Base-by-base conservation (phyloP, 2,113 vertebrate species). In the Rhabdornis inornatus region DNA sequence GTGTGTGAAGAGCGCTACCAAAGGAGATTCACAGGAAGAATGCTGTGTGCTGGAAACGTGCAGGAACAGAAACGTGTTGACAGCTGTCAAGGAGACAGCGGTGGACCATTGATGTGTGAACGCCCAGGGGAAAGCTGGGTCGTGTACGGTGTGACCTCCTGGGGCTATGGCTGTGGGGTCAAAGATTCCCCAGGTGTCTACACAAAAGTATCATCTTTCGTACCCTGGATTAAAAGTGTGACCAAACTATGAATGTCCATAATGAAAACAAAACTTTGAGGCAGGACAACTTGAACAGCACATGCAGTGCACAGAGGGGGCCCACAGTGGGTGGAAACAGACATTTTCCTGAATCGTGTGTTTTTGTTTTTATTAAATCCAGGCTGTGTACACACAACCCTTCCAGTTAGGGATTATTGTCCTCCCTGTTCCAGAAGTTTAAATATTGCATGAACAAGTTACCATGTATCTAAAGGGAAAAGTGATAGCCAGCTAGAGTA, bases 11-110 rank as follows among this genome's bases (percentile, higher is more conserved):
- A 99, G 56, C 98, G 98, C n/a, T 99, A 99, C 74, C 98, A 98
- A 19, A 96, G 96, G 9, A 98, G 98, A 47, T 99, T 99, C 97
- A 99, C 99, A 1, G 98, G 98, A 66, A 98, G 99, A 83, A 99
- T 99, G 99, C 98, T 99, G 19, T 99, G 99, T 44, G 99, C 99
- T 9, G 99, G 99, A 57, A 99, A 98, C 14, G 6, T 98, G 31
- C 84, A 95, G 30, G 97, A 98, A 24, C 96, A 98, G 74, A 98
- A 80, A n/a, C 98, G 98, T 0, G 99, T 99, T 80, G 99, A 99
- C 94, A 99, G 99, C 97, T 99, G 99, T 90, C 99, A 99, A 24
- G 99, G 99, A 17, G 99, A 99, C 97, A 99, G 99, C 0, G 99
- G 99, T 3, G 99, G 99, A 33, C 99, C 99, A 1, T 94, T 99